Conservation (phyloP, 2,888 invertebrate species). For the Xestia c-nigrum region DNA sequence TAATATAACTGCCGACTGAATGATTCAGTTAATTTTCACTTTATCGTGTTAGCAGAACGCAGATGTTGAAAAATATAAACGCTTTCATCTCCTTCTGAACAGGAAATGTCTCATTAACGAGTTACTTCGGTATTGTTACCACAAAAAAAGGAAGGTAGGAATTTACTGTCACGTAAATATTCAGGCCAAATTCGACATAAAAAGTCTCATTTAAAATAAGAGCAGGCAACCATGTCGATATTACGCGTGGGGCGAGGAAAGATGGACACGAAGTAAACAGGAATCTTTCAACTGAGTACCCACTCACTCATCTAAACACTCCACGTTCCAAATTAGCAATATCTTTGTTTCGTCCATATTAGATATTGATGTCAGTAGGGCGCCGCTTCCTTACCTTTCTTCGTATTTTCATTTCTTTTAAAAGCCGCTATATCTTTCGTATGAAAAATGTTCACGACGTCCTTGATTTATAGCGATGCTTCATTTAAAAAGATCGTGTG, state of each 20-base stretch:
- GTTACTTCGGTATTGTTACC: slow-evolving; percentile 67
- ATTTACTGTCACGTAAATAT: slow-evolving; percentile 50
- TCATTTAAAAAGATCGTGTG: slow-evolving; percentile 66
- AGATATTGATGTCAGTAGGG: slow-evolving; percentile 72
- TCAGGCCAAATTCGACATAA: slow-evolving; percentile 38
- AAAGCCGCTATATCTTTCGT: slow-evolving; percentile 62
- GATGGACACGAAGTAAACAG: slow-evolving; percentile 47
- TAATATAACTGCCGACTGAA: slow-evolving; percentile 9
- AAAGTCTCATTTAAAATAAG: slow-evolving; percentile 44
- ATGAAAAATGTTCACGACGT: slow-evolving; percentile 73
- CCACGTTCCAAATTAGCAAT: slow-evolving; percentile 71
- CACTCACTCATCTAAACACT: slow-evolving; percentile 52
- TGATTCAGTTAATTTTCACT: slow-evolving; percentile 34
- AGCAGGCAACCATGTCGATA: slow-evolving; percentile 31
- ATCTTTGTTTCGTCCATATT: slow-evolving; percentile 75
- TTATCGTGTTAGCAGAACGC: slow-evolving; percentile 50
- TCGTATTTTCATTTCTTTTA: slow-evolving; percentile 64
- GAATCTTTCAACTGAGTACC: slow-evolving; percentile 27
- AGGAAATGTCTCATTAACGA: slow-evolving; percentile 82
- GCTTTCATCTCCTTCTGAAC: slow-evolving; percentile 79
- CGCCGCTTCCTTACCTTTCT: slow-evolving; percentile 65
- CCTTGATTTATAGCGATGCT: slow-evolving; percentile 79
- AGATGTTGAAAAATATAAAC: slow-evolving; percentile 76
- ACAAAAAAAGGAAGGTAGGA: slow-evolving; percentile 45
- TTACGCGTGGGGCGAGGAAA: slow-evolving; percentile 20